These are phyloP conservation scores for Drosophila anomelani DNA, from an alignment of 2,888 invertebrate genomes.

Conservation along the genomic window DNA sequence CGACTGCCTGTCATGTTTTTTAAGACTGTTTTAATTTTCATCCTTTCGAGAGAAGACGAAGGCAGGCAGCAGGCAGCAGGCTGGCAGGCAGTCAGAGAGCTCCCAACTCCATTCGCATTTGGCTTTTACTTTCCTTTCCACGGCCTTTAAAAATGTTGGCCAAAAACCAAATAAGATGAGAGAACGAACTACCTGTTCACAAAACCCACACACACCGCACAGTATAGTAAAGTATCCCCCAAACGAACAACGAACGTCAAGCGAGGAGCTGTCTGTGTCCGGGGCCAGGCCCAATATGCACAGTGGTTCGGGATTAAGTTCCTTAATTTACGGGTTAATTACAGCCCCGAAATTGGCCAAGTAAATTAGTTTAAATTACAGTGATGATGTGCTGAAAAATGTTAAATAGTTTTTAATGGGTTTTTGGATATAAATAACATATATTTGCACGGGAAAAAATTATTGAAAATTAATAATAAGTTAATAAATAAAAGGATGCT, in stretches of 20 bases:
- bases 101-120: constrained; percentile 14
- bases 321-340: constrained; percentile 28
- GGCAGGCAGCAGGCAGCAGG: background rate
- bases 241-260: constrained; percentile 33
- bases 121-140: constrained; percentile 73
- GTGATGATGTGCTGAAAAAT: constrained; percentile 14
- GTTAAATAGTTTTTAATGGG: constrained; percentile 15
- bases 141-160: constrained; percentile 67
- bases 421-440: background rate
- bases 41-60: constrained; percentile 20
- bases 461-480: background rate
- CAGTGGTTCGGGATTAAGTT: constrained; percentile 21
- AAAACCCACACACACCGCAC: constrained; percentile 73
- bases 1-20: constrained; percentile 70
- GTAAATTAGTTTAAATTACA: constrained; percentile 21
- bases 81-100: constrained; percentile 1
- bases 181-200: constrained; percentile 71
- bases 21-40: constrained; percentile 73
- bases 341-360: constrained; percentile 13
- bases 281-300: constrained; percentile 32
- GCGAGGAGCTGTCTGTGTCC: constrained; percentile 25
- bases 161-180: constrained; percentile 58
- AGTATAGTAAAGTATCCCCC: constrained; percentile 15
- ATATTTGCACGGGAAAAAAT: too few species aligned
- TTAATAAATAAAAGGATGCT: background rate